Evolutionary conservation across 2,113 vertebrate species (phyloP).

Genomic region (Todiramphus saurophagus): DNA sequence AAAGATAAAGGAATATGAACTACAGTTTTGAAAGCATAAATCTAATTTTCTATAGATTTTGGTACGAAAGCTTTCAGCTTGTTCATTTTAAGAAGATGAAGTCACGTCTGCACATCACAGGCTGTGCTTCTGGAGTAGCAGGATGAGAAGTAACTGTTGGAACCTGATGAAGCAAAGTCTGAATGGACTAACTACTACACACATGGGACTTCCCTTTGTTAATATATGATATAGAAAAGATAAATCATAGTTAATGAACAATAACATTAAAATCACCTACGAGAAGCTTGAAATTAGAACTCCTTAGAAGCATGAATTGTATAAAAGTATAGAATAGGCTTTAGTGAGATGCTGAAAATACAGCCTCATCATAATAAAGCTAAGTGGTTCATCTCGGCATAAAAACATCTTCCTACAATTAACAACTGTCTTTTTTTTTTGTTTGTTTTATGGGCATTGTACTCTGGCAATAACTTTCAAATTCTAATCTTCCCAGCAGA

Average conservation of each 20-base stretch:
- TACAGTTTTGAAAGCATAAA: not conserved
- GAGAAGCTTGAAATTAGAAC: not conserved
- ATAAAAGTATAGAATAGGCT: not conserved
- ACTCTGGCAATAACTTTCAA: not conserved
- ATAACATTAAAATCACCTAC: not conserved
- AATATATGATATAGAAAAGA: not conserved
- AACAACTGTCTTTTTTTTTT: not conserved
- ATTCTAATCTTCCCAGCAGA: not conserved
- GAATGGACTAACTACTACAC: not conserved
- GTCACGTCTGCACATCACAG: not conserved
- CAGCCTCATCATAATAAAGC: not conserved
- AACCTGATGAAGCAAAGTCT: not conserved
- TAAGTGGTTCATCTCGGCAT: not conserved
- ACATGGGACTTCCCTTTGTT: fast-evolving
- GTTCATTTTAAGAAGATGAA: not conserved
- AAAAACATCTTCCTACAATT: not conserved
- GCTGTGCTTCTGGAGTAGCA: not conserved
- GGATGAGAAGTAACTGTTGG: not conserved
- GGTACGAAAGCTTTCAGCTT: not conserved
- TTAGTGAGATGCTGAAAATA: not conserved
- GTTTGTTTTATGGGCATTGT: not conserved
- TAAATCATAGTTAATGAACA: not conserved
- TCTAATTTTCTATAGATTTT: not conserved
- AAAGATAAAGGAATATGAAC: not conserved
- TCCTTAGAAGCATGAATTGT: not conserved